Base-by-base conservation (phyloP, 2,888 invertebrate species). In the Amblyjoppa proteus region DNA sequence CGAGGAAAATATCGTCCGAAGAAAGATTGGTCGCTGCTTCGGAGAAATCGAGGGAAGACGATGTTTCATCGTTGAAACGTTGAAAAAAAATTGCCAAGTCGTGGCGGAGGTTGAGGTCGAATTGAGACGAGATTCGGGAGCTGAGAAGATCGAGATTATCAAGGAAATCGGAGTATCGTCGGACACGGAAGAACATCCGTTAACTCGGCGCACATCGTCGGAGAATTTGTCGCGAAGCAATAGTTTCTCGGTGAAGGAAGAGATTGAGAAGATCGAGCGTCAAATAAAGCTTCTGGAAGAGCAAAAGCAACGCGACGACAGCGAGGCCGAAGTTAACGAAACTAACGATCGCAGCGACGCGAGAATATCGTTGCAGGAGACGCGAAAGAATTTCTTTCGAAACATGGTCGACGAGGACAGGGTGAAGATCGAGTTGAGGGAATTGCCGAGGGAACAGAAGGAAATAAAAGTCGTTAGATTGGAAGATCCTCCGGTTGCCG, bases 21-120 rank as follows among this genome's bases (percentile, higher is more conserved):
- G 76, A 51, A 45, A 51, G 28, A 25, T 77, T 13, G 4, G n/a
- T 7, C 5, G 49, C 45, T 25, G 20, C 38, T 11, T 56, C 56
- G 49, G 41, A 69, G 11, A 73, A 69, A 7, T 20, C 64, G 87
- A 45, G 83, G 3, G 87, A 95, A 95, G 86, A 91, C 94, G 83
- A 95, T 95, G 92, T 45, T 45, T 13, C 95, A 77, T 95, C 69
- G 95, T 95, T 86, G 94, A 92, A 90, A 95, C 69, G 95, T 95
- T 86, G 94, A 92, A 90, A 95, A 95, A 9, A 53, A 41, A 9
- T n/a, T 66, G 41, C 9, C 7, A 77, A 31, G 11, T 25, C 11
- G 76, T 68, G 94, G 94, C 20, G 91, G 94, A 87, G 86, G 94
- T 95, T 87, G 93, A 95, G 4, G 95, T 95, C 90, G 94, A 94